These are phyloP conservation scores for Uromys caudimaculatus DNA, from an alignment of 2,797 vertebrate genomes.

Conservation along the genomic window DNA sequence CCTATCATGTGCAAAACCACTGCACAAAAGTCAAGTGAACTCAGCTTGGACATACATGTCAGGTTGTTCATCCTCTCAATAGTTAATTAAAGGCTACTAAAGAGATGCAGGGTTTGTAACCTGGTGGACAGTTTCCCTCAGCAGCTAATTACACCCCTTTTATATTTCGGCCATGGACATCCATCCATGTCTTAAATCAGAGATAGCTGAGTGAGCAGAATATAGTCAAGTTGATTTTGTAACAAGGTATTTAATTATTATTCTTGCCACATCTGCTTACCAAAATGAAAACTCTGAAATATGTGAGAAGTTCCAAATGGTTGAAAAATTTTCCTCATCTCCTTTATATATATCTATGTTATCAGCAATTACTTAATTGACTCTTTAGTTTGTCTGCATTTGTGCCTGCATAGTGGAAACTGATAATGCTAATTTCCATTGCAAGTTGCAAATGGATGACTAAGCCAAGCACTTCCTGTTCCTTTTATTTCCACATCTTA, in stretches of 20 bases:
- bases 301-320: slow-evolving; percentile 57
- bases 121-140: background rate
- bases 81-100: slow-evolving; percentile 9
- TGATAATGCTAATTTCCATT: slow-evolving; percentile 71
- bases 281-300: slow-evolving; percentile 57
- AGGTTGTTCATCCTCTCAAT: background rate
- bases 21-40: background rate
- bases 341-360: slow-evolving; percentile 38
- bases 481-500: slow-evolving; percentile 53
- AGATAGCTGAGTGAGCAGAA: background rate
- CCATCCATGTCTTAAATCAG: background rate
- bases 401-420: slow-evolving; percentile 60
- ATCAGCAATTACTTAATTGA: slow-evolving; percentile 68
- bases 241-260: slow-evolving; percentile 9
- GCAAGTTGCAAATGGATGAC: slow-evolving; percentile 70
- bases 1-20: background rate
- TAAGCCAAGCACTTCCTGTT: slow-evolving; percentile 43
- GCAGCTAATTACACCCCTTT: background rate
- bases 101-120: background rate
- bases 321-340: slow-evolving; percentile 53
- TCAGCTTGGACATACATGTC: background rate
- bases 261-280: slow-evolving; percentile 32
- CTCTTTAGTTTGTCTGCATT: slow-evolving; percentile 68
- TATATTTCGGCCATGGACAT: background rate
- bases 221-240: background rate